phyloP scores from a whole-genome alignment of 2,888 invertebrate genomes.

The Panzeria rudis region DNA sequence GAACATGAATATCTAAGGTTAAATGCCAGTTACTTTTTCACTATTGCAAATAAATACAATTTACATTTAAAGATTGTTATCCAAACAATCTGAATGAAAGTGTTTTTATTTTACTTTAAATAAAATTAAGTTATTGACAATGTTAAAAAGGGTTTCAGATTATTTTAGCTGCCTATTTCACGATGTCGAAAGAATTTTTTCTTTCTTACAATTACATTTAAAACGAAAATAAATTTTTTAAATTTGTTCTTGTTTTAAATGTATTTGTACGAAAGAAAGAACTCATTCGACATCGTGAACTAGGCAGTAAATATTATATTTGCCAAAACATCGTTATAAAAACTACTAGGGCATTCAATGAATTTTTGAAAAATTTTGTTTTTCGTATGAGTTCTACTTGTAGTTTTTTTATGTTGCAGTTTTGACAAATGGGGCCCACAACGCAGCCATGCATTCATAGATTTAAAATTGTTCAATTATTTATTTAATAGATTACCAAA shows the following conservation, averaged over 20 bases:
- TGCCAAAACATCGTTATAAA: background rate
- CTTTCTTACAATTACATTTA: no score
- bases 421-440: background rate
- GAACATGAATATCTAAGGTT: slow-evolving; percentile 11
- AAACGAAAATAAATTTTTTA: no score
- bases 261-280: no score
- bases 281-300: no score
- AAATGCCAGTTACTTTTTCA: background rate
- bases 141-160: background rate
- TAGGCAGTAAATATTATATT: background rate
- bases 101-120: background rate
- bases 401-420: no score
- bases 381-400: no score
- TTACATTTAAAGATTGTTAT: background rate
- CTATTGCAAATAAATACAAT: slow-evolving; percentile 1
- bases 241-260: no score
- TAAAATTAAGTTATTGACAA: background rate
- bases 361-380: background rate
- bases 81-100: background rate
- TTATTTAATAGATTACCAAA: slow-evolving; percentile 12
- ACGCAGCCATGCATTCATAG: slow-evolving; percentile 32
- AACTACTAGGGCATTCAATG: background rate
- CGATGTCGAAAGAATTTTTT: no score
- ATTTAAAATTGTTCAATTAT: slow-evolving; percentile 22
- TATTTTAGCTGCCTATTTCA: no score